Base-by-base conservation (phyloP, 1,140 invertebrate species). In the Lepidotrigona ventralis region DNA sequence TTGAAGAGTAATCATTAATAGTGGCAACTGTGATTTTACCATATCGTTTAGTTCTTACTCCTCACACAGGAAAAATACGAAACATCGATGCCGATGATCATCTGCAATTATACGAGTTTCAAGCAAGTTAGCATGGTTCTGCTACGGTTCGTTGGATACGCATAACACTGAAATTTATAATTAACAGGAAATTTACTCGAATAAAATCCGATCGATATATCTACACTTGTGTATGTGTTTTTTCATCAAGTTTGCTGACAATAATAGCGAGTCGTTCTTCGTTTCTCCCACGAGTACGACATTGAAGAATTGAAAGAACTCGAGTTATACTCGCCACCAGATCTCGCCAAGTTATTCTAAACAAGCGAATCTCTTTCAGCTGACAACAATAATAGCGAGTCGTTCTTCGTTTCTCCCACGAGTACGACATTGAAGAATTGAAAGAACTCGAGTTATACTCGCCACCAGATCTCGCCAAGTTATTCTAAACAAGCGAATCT, bases 41-140 rank as follows among this genome's bases (percentile, higher is more conserved):
- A 95, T 95, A 95, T 94, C 94, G 94, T 95, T n/a, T 93, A 95
- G 93, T 94, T 92, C 94, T 94, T 93, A 89, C 91, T 89, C 91
- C 93, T 90, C 86, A 86, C 88, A 90, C 89, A 92, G 90, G 88
- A 93, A 93, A 88, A 91, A 88, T 81, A 89, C 90, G 88, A 89
- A 92, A 92, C 89, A 82, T 86, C 86, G 88, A 92, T 92, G 91
- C 91, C 72, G 76, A 85, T 90, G 88, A 92, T 93, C 92, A 92
- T 94, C 93, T 94, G 91, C 8, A 93, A 93, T 71, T 72, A 56
- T 6, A 84, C 2, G 26, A 51, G 66, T 82, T 46, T 73, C 6
- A 5, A n/a, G 0, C 11, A 26, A n/a, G 23, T 79, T 75, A 39
- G 21, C n/a, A 79, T 46, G 8, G 8, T 29, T 64, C n/a, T 2